These are phyloP conservation scores for Coelopa frigida DNA, from an alignment of 1,140 invertebrate species.

Conservation along the genomic window DNA sequence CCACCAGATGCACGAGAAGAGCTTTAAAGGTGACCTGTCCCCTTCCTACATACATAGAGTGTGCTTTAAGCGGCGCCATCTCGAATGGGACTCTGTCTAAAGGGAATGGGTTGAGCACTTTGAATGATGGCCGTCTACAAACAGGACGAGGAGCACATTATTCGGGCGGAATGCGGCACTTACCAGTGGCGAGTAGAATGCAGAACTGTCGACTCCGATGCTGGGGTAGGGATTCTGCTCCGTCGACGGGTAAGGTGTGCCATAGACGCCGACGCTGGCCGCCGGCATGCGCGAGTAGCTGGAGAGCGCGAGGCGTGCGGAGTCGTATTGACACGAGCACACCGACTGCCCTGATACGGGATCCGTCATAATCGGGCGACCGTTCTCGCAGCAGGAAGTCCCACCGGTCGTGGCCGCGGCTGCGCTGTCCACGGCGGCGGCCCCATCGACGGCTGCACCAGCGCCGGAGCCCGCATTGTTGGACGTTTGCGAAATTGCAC, in stretches of 20 bases:
- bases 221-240: conserved; percentile 88
- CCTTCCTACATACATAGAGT: too few relatives aligned
- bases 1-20: too few relatives aligned
- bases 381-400: conserved; percentile 82
- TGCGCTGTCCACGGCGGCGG: conserved; percentile 32
- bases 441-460: conserved; percentile 46
- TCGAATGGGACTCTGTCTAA: too few relatives aligned
- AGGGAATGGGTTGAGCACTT: too few relatives aligned
- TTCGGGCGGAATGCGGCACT: too few relatives aligned
- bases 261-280: conserved; percentile 60
- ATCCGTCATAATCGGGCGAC: conserved; percentile 89
- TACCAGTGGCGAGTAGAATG: conserved; percentile 92
- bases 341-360: conserved; percentile 89
- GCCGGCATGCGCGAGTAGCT: conserved; percentile 63
- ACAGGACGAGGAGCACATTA: too few relatives aligned
- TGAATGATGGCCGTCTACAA: too few relatives aligned
- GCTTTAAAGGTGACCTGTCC: too few relatives aligned
- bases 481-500: conserved; percentile 59
- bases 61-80: too few relatives aligned
- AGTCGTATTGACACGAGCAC: conserved; percentile 93
- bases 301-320: conserved; percentile 62
- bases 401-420: conserved; percentile 17
- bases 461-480: conserved; percentile 32
- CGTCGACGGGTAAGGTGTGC: conserved; percentile 73
- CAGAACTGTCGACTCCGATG: conserved; percentile 85